A percentile compares a stretch with the other conserved stretches of the same genome.
Conservation (phyloP, 2,888 invertebrate species). For the Corythucha ciliata region DNA sequence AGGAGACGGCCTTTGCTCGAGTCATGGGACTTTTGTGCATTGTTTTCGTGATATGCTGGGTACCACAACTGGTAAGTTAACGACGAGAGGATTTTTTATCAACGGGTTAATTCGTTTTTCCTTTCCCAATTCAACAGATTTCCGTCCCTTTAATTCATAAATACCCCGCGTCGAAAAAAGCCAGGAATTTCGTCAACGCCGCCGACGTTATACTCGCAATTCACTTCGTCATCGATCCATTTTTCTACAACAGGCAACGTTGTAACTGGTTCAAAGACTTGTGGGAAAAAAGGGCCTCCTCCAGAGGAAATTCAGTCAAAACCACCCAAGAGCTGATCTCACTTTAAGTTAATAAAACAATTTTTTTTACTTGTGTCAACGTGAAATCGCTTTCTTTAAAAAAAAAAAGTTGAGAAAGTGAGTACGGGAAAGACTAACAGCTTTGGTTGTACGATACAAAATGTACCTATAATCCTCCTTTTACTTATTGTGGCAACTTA, state of each 20-base stretch:
- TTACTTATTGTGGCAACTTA: no score
- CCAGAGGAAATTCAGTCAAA: slow-evolving; percentile 16
- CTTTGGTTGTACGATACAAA: no score
- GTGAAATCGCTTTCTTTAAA: no score
- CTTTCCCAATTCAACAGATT: neutral
- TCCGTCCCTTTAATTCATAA: no score
- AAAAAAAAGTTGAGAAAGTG: no score
- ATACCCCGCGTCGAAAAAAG: slow-evolving; percentile 37
- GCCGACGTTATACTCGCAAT: slow-evolving; percentile 68
- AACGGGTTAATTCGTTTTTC: slow-evolving; percentile 26
- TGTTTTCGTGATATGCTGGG: slow-evolving; percentile 75
- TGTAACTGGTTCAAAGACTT: slow-evolving; percentile 30
- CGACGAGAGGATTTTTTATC: slow-evolving; percentile 1
- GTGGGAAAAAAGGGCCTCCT: slow-evolving; percentile 14
- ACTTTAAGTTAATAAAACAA: no score
- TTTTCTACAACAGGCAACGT: slow-evolving; percentile 61
- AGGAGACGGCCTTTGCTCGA: slow-evolving; percentile 75
- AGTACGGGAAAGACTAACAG: no score
- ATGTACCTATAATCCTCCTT: no score
- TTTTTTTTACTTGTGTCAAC: no score
- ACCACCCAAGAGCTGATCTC: no score
- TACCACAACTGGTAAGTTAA: slow-evolving; percentile 70
- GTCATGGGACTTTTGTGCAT: slow-evolving; percentile 75
- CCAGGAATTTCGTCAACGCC: slow-evolving; percentile 46
- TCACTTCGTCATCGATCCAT: slow-evolving; percentile 75